Conservation (phyloP, 2,888 invertebrate species). For the Stenodema calcarata region DNA sequence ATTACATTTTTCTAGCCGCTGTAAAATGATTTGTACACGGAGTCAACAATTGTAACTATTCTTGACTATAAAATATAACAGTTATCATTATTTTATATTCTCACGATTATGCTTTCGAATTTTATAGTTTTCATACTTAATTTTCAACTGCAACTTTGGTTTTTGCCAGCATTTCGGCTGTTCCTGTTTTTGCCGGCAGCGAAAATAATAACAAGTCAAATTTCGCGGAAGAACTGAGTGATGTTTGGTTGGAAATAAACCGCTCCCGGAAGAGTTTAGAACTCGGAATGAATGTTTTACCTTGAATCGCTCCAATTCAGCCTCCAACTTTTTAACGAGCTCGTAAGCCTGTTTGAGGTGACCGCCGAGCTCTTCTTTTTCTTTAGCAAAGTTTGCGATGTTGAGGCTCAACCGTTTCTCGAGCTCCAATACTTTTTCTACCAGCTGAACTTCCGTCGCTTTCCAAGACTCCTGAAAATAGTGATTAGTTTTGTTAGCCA, state of each 20-base stretch:
- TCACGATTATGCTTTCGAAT: no score
- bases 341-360: constrained; percentile 44
- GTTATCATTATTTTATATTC: no score
- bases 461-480: constrained; percentile 54
- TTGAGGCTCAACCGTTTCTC: constrained; percentile 45
- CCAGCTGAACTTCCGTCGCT: constrained; percentile 53
- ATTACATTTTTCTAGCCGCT: no score
- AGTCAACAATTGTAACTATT: no score
- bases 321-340: constrained; percentile 38
- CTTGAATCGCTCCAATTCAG: constrained; percentile 22
- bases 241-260: not conserved
- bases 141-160: no score
- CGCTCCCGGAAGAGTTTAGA: not conserved
- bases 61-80: no score
- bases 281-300: constrained; percentile 6
- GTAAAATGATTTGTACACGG: no score
- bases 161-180: no score
- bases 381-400: not conserved
- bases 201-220: no score
- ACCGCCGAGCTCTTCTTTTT: constrained; percentile 29
- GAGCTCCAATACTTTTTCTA: constrained; percentile 53
- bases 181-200: no score
- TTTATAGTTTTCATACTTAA: no score
- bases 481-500: not conserved
- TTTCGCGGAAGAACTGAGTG: not conserved